Evolutionary conservation across 2,888 invertebrate species (phyloP), one percentile per base, ranked within the genome.

Genomic region (Crioceris asparagi): DNA sequence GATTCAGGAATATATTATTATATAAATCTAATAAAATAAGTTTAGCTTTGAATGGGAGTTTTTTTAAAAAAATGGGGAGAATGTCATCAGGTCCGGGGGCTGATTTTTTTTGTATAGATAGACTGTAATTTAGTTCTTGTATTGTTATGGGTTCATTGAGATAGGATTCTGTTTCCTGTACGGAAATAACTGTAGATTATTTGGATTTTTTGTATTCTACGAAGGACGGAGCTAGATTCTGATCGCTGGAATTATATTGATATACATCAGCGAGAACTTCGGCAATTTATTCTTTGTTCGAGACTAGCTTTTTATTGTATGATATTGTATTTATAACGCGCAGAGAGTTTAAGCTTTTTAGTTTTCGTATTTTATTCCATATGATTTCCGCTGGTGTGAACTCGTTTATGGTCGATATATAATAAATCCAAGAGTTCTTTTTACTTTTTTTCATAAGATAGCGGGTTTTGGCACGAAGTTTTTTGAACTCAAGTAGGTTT

Each of bases 11-110:
- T 2, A 39, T 35, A 3, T 23, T 3, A 16, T 39, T 39, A 15
- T 25, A 39, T 14, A 39, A 30, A 16, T 26, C 4, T 11, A 35
- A 18, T 5, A 39, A 27, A 10, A 8, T 10, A 14, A 11, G 10
- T n/a, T 18, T 16, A 1, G 32, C 32, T 5, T 26, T 27, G 10
- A 12, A 3, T 10, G 32, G 37, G 3, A 39, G 17, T 12, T 35
- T 39, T n/a, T n/a, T 8, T 3, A 39, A 12, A 15, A 39, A 29
- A 3, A 39, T 39, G 8, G 21, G 16, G 2, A 32, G 39, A 11
- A 35, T 35, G 8, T 19, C 26, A 32, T 39, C 35, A 2, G 39
- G 39, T 1, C 35, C 39, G 1, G 32, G 14, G n/a, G 15, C n/a
- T 8, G 32, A 15, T 6, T 29, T 15, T 25, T 32, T 39, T 25